Evolutionary conservation across 2,113 vertebrate genomes (phyloP), one percentile per base, ranked within the genome.

Genomic region (Chitala chitala): DNA sequence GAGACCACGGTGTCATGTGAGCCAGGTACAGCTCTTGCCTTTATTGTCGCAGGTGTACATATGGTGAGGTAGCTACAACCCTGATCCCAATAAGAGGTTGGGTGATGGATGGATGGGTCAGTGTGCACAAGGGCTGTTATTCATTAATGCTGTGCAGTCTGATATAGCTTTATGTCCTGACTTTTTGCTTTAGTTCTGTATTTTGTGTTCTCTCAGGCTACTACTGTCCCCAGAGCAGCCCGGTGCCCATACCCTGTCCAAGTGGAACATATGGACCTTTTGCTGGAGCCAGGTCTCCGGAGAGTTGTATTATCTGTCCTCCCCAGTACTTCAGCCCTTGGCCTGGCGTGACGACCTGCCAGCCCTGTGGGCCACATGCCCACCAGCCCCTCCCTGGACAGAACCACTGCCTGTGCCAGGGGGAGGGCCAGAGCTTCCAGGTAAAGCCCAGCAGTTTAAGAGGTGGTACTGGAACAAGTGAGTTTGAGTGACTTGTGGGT

Each of bases 371-470:
- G 7, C 85, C 90, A 0, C 71, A 78, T 71, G 93, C 94, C 2
- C 81, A n/a, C 2, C 96, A 98, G 83, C 92, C 86, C 0, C 81
- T 86, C 0, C 79, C 92, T 31, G 93, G 92, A 8, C 92, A 94
- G 75, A 80, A 83, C 12, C 86, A 76, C 0, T 96, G 95, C 1
- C 6, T 84, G 69, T 98, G 95, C 59, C 79, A 22, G 0, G 86
- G 84, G 42, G 80, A 84, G 9, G 90, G 90, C 0, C 87, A 86
- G 31, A 82, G 82, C 8, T 98, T 97, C 78, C 95, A 97, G 94
- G 95, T 98, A 83, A 44, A 66, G 12, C 40, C n/a, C n/a, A n/a
- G n/a, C n/a, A n/a, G n/a, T n/a, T n/a, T n/a, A n/a, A n/a, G n/a
- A n/a, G n/a, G n/a, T n/a, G n/a, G n/a, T n/a, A n/a, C n/a, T n/a